Base-by-base conservation (phyloP, 2,888 invertebrate genomes). In the Ferrisia virgata region DNA sequence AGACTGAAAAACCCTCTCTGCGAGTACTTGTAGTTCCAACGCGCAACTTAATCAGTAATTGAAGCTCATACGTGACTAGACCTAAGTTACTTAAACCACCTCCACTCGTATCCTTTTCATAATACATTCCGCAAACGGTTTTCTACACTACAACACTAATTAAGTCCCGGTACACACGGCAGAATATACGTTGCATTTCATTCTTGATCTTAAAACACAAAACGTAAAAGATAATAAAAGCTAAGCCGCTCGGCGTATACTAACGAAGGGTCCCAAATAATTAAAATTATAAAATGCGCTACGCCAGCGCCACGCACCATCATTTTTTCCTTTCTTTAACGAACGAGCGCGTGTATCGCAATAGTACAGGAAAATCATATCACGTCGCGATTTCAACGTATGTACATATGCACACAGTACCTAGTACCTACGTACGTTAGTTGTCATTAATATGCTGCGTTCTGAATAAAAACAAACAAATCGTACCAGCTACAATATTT, bases 1-100 rank as follows among this genome's bases (percentile, higher is more conserved):
- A n/a, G n/a, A 9, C 53, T 80, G 47, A 47, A 47, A 80, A 80
- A 53, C 80, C 80, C 78, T 72, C 36, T 76, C 72, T 69, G 31
- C 72, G 28, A 53, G 80, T 80, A 80, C 80, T 80, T 80, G 80
- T 80, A 53, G 28, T 43, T 80, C 47, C 80, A 47, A 82, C 64
- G 82, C 64, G 64, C 82, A 82, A 64, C 82, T 82, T 82, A 69
- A 82, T 82, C 82, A 82, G 82, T 82, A 82, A 82, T 82, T 82
- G 82, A 82, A 82, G 64, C 64, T 64, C 64, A 82, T 82, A 82
- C 82, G 82, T 82, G 82, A 82, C 82, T 82, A 82, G 82, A 82
- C 69, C 82, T 18, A 69, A 82, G 82, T 82, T 58, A 64, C 64
- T 64, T 64, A 64, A 33, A 69, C 82, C 64, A 64, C 69, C 64